Percentiles rank a stretch among this genome's conserved stretches.
Conservation (phyloP, 2,888 invertebrate species). For the Eutolmus rufibarbis region DNA sequence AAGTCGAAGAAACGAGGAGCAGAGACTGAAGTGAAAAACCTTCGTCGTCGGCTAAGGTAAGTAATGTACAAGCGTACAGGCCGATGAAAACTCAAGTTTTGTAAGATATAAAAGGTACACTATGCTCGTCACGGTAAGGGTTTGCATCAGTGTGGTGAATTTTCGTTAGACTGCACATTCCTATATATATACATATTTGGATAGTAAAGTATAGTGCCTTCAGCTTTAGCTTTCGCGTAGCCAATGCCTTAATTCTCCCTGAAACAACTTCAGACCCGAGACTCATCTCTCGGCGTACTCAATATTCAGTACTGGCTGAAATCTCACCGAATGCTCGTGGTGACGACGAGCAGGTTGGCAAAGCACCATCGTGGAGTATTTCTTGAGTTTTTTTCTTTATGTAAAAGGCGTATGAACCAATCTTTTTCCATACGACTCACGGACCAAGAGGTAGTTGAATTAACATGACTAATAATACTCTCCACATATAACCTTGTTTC, state of each 20-base stretch:
- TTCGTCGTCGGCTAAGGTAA: background rate
- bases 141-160: conserved; percentile 7
- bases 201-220: conserved; percentile 1
- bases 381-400: conserved; percentile 11
- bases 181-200: background rate
- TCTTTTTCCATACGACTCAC: background rate
- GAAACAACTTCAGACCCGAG: background rate
- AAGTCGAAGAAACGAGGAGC: background rate
- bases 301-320: conserved; percentile 25
- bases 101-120: background rate
- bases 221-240: conserved; percentile 10
- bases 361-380: conserved; percentile 13
- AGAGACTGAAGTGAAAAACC: background rate
- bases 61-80: background rate
- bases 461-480: background rate
- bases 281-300: conserved; percentile 13
- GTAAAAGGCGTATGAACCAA: conserved; percentile 32
- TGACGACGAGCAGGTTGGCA: background rate
- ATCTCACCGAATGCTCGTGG: conserved; percentile 38
- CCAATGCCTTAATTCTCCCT: conserved; percentile 2
- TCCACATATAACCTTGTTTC: background rate
- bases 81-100: conserved; percentile 3
- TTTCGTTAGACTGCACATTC: background rate
- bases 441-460: conserved; percentile 19
- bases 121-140: background rate